Percentiles rank a stretch among this genome's conserved stretches.
Conservation (phyloP, 2,113 vertebrate species). For the Halichoeres trimaculatus region DNA sequence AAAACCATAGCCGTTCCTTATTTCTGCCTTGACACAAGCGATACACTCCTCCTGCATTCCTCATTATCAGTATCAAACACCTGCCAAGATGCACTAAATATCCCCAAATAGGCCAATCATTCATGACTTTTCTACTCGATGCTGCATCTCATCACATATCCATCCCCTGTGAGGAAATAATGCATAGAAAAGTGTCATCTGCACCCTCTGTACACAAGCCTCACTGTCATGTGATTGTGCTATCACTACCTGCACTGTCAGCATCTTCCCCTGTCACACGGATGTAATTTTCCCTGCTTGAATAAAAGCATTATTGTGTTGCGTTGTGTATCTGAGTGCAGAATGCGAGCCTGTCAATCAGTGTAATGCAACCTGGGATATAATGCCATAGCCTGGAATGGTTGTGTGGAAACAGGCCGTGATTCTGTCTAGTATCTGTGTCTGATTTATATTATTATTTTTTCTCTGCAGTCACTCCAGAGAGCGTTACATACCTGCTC, state of each 20-base stretch:
- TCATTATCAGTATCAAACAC: conserved; percentile 51
- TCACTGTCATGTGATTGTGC: conserved; percentile 39
- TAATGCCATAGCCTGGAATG: conserved; percentile 33
- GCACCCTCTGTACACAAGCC: conserved; percentile 7
- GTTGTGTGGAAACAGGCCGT: conserved; percentile 32
- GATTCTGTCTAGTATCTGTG: conserved; percentile 35
- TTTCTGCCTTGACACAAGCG: neutral
- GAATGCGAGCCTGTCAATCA: conserved; percentile 50
- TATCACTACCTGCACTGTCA: conserved; percentile 66
- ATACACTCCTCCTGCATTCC: neutral
- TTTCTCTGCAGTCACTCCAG: conserved; percentile 10
- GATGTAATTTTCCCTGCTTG: conserved; percentile 53
- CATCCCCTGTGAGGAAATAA: conserved; percentile 25
- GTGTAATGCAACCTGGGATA: conserved; percentile 37
- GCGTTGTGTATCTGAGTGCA: conserved; percentile 35
- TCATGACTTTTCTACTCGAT: neutral
- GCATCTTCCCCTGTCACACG: conserved; percentile 49
- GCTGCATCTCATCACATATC: neutral
- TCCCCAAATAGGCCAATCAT: conserved; percentile 37
- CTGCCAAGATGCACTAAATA: conserved; percentile 29
- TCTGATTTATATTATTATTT: conserved; percentile 42
- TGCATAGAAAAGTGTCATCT: conserved; percentile 30
- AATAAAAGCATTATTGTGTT: conserved; percentile 53
- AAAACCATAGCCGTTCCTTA: neutral
- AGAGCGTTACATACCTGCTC: conserved; percentile 50